A percentile compares a stretch with the other conserved stretches of the same genome.
Evolutionary conservation across 2,888 invertebrate species (phyloP).

Genomic region (Vesta saturnalis): DNA sequence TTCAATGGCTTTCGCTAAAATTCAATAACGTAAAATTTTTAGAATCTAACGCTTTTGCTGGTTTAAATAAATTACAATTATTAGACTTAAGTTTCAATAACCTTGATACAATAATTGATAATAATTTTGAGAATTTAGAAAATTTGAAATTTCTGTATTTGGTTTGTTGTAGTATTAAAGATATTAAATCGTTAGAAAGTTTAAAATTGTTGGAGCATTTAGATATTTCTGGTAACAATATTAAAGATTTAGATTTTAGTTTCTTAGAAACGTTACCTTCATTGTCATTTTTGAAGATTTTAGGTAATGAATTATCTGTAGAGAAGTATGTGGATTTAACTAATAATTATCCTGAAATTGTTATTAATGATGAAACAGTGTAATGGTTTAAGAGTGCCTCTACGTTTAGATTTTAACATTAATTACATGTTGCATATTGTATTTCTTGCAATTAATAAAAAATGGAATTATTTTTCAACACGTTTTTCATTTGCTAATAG

Average conservation of each 20-base stretch:
- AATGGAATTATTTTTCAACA: no score
- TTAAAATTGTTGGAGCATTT: slow-evolving; percentile 11
- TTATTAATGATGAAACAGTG: slow-evolving; percentile 11
- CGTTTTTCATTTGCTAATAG: no score
- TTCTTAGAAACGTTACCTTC: slow-evolving; percentile 19
- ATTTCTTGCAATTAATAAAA: no score
- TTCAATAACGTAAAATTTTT: slow-evolving; percentile 18
- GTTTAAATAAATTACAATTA: slow-evolving; percentile 17
- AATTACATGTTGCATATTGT: no score
- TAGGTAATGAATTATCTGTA: slow-evolving; percentile 19
- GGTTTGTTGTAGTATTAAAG: slow-evolving; percentile 17
- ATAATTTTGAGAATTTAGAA: slow-evolving; percentile 9
- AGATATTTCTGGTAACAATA: slow-evolving; percentile 22
- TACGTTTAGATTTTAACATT: no score
- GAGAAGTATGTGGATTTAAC: background rate
- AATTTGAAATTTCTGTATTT: slow-evolving; percentile 22
- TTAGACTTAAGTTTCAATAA: slow-evolving; percentile 25
- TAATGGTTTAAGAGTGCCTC: background rate
- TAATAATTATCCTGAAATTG: background rate
- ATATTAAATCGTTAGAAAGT: background rate
- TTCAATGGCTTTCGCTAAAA: slow-evolving; percentile 24
- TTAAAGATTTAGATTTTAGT: slow-evolving; percentile 18
- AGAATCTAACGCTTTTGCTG: slow-evolving; percentile 13
- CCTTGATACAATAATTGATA: slow-evolving; percentile 17
- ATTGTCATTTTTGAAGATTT: slow-evolving; percentile 17